phyloP scores from a whole-genome alignment of 2,113 vertebrate genomes.

The Alexandromys fortis region DNA sequence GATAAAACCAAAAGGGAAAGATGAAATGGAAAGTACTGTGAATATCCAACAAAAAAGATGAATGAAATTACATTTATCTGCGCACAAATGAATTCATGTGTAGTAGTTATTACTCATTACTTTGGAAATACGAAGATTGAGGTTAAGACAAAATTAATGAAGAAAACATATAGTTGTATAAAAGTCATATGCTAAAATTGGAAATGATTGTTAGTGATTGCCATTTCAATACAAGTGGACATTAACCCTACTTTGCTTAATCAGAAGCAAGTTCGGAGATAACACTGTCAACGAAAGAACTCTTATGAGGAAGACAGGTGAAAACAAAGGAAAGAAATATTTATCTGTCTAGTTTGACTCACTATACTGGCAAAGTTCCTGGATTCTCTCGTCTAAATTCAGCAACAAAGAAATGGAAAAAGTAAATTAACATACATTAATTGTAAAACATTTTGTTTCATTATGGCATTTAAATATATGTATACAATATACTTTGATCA shows the following conservation, averaged over 20 bases:
- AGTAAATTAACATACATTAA: background rate
- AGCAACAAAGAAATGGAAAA: background rate
- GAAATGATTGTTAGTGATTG: background rate
- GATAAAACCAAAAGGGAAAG: background rate
- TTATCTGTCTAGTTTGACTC: background rate
- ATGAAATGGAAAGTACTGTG: background rate
- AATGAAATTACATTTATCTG: background rate
- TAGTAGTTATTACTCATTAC: background rate
- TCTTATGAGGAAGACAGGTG: background rate
- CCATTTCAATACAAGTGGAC: background rate
- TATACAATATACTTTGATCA: background rate
- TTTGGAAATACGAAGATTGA: conserved; percentile 3
- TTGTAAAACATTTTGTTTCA: background rate
- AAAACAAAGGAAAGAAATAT: background rate
- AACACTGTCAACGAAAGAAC: background rate
- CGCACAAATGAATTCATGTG: background rate
- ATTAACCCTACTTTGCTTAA: background rate
- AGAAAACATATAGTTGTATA: background rate
- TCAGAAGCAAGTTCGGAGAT: background rate
- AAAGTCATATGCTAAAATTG: background rate
- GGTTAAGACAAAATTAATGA: background rate
- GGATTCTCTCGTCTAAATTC: conserved; percentile 7
- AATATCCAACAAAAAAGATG: background rate
- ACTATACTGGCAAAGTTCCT: background rate
- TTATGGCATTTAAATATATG: background rate